A percentile compares a stretch with the other conserved stretches of the same genome.
Conservation (phyloP, 2,113 vertebrate genomes). For the Centropus bengalensis region DNA sequence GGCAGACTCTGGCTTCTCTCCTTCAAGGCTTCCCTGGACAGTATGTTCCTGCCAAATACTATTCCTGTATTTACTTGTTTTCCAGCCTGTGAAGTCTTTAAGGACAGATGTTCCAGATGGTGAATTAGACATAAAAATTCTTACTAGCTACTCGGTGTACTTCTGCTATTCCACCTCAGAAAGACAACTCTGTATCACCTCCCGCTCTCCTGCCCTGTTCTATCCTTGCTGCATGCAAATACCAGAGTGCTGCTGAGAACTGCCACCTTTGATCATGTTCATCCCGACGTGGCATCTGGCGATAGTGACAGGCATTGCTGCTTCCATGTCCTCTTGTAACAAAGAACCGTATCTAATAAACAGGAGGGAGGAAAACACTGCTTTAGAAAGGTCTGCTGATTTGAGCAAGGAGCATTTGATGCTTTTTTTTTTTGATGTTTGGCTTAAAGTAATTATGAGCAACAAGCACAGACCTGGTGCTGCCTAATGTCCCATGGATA, state of each 20-base stretch:
- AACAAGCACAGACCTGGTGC: neutral
- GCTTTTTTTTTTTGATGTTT: neutral
- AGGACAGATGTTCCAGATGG: neutral
- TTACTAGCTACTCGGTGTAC: neutral
- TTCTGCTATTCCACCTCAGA: neutral
- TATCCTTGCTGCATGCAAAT: neutral
- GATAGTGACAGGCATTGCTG: neutral
- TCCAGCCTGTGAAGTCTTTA: neutral
- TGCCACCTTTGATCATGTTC: neutral
- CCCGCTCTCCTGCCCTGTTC: neutral
- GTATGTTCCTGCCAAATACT: neutral
- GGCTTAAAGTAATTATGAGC: neutral
- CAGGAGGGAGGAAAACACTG: neutral
- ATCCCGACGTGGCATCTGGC: accelerated
- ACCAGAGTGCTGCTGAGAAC: neutral
- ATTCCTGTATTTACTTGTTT: neutral
- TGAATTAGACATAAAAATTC: neutral
- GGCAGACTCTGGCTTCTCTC: neutral
- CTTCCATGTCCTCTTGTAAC: neutral
- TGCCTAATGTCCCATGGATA: neutral
- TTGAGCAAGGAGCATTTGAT: neutral
- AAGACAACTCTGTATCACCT: accelerated
- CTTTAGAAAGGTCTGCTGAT: neutral
- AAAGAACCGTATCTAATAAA: neutral
- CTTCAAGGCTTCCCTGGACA: neutral